Percentiles rank a stretch among this genome's conserved stretches.
phyloP scores from a whole-genome alignment of 2,797 vertebrate species.

The Syndactyla subalaris region DNA sequence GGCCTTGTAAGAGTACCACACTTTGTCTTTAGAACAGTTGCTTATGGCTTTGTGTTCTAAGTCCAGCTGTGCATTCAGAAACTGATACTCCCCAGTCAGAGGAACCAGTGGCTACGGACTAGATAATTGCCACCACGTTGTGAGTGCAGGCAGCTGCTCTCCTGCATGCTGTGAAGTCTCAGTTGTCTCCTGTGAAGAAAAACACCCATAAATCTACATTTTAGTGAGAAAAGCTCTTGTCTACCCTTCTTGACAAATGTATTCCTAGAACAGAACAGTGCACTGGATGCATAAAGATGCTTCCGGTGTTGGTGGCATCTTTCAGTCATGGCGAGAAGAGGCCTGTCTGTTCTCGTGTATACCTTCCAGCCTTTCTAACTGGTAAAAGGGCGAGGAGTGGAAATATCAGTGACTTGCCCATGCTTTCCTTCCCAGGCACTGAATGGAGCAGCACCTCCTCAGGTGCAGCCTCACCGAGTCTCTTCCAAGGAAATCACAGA shows the following conservation, averaged over 20 bases:
- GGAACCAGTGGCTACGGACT: neutral
- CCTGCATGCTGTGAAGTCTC: accelerated
- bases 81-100: neutral
- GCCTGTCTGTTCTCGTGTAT: neutral
- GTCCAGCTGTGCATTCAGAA: neutral
- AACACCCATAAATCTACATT: neutral
- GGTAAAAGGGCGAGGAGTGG: neutral
- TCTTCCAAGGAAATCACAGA: constrained; percentile 83
- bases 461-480: constrained; percentile 70
- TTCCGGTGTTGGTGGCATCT: neutral
- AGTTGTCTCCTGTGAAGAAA: neutral
- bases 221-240: neutral
- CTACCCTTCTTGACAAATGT: neutral
- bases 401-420: neutral
- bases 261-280: neutral
- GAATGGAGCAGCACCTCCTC: constrained; percentile 76
- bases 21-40: neutral
- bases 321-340: neutral
- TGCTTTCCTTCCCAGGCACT: constrained; percentile 68
- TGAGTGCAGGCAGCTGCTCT: neutral
- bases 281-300: neutral
- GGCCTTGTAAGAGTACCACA: neutral
- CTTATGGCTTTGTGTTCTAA: neutral
- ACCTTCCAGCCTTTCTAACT: neutral
- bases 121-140: neutral